Evolutionary conservation across 2,113 vertebrate species (phyloP).

Genomic region (Crotalus helleri): DNA sequence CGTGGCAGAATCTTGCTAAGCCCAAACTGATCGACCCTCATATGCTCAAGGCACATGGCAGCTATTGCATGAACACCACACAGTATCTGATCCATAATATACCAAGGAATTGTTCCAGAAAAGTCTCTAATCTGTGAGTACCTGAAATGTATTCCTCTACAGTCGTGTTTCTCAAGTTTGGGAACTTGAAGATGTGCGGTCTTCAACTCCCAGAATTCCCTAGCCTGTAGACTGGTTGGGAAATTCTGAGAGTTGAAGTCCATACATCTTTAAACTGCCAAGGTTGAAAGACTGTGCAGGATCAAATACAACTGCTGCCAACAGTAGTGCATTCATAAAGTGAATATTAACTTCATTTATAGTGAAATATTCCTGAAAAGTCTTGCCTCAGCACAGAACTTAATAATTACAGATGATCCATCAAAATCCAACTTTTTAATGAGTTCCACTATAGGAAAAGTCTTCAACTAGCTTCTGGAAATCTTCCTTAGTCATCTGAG

Average conservation of each 20-base stretch:
- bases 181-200: neutral
- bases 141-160: neutral
- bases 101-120: neutral
- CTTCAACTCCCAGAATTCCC: neutral
- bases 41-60: too few species aligned
- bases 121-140: neutral
- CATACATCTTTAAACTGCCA: neutral
- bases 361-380: neutral
- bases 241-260: neutral
- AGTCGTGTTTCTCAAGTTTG: neutral
- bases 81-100: neutral
- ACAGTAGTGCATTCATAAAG: neutral
- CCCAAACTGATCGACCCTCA: too few species aligned
- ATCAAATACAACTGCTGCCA: neutral
- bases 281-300: neutral
- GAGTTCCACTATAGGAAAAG: neutral
- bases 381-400: neutral
- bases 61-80: neutral
- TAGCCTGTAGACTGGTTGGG: neutral
- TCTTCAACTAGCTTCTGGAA: neutral
- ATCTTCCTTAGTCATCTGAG: neutral
- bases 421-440: neutral
- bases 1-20: neutral
- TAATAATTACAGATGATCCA: neutral
- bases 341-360: neutral